Evolutionary conservation across 2,888 invertebrate species (phyloP).

Genomic region (Acanthopleura granulata): DNA sequence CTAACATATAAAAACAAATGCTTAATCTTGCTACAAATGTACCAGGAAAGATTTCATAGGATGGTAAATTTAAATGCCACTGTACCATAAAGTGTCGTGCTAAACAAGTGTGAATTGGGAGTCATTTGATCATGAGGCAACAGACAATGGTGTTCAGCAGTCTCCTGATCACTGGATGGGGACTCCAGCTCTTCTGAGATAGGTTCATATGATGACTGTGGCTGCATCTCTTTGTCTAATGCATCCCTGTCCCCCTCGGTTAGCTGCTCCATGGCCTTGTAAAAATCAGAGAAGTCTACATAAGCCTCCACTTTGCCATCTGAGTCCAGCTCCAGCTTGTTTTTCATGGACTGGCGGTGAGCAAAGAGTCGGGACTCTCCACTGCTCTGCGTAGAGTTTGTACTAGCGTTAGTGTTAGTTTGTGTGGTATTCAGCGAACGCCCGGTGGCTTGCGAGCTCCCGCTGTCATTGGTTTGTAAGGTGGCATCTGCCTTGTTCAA

Average conservation of each 20-base stretch:
- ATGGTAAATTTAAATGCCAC: too few species aligned
- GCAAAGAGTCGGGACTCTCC: slow-evolving; percentile 51
- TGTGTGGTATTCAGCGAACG: slow-evolving; percentile 26
- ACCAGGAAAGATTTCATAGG: too few species aligned
- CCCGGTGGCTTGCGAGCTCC: slow-evolving; percentile 20
- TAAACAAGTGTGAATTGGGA: too few species aligned
- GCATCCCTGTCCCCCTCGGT: slow-evolving; percentile 58
- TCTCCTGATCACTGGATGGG: slow-evolving; percentile 23
- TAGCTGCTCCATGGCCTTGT: slow-evolving; percentile 57
- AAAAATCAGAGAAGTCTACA: slow-evolving; percentile 84
- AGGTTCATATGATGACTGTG: slow-evolving; percentile 60
- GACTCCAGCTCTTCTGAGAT: slow-evolving; percentile 58
- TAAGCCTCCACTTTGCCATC: slow-evolving; percentile 83
- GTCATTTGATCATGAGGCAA: background rate
- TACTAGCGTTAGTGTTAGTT: slow-evolving; percentile 48
- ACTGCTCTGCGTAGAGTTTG: slow-evolving; percentile 62
- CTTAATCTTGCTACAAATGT: too few species aligned
- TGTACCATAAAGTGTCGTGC: too few species aligned
- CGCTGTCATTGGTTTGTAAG: slow-evolving; percentile 18
- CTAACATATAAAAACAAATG: too few species aligned
- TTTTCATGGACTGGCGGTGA: slow-evolving; percentile 41
- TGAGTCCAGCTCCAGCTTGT: slow-evolving; percentile 73
- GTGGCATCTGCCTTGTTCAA: background rate
- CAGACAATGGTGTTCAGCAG: background rate
- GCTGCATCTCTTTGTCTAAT: slow-evolving; percentile 56